Conservation (phyloP, 2,113 vertebrate species). For the Ceratotherium simum region DNA sequence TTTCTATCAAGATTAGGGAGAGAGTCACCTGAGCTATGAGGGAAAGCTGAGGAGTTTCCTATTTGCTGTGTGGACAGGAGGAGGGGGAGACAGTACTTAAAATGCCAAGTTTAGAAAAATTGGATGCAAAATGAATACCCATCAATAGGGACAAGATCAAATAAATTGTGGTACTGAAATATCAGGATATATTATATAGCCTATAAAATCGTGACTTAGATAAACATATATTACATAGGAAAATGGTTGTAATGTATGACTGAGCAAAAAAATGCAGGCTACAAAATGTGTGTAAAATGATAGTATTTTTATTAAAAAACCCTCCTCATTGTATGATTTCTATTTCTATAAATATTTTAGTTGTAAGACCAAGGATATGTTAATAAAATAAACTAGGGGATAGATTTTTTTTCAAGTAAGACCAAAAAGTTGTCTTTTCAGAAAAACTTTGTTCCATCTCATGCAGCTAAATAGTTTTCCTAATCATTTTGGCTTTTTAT, state of each 20-base stretch:
- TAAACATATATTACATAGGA: background rate
- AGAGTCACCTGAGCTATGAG: background rate
- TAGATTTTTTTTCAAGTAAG: background rate
- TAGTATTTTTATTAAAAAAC: background rate
- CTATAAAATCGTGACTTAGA: background rate
- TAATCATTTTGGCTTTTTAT: background rate
- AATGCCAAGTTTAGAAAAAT: conserved; percentile 30
- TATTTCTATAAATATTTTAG: background rate
- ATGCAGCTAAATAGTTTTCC: background rate
- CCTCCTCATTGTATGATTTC: background rate
- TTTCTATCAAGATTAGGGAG: background rate
- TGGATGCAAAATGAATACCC: background rate
- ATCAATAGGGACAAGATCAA: background rate
- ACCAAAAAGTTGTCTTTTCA: background rate
- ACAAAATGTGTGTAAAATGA: background rate
- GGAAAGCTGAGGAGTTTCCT: background rate
- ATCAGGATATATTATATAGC: background rate
- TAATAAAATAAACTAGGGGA: background rate
- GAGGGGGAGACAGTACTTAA: background rate
- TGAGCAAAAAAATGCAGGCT: background rate
- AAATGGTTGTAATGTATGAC: background rate
- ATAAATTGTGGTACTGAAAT: background rate
- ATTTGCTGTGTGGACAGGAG: background rate
- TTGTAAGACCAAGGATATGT: background rate
- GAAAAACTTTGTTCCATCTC: background rate